A percentile compares a stretch with the other conserved stretches of the same genome.
Evolutionary conservation across 2,888 invertebrate genomes (phyloP).

Genomic region (Drosophila subquinaria): DNA sequence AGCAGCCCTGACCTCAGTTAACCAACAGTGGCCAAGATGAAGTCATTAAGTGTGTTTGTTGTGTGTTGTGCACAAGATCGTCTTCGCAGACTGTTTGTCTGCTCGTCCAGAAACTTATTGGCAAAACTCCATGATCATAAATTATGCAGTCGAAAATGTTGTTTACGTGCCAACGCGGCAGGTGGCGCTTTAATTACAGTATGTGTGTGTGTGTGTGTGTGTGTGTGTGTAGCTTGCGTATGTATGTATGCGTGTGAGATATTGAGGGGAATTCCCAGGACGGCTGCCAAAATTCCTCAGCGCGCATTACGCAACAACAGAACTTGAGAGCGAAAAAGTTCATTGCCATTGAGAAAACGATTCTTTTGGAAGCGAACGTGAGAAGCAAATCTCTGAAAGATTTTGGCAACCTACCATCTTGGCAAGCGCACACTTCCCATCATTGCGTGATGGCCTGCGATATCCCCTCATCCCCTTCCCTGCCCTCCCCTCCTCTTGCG

Average conservation of each 20-base stretch:
- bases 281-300: conserved; percentile 71
- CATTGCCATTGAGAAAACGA: conserved; percentile 69
- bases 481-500: neutral
- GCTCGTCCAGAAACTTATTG: conserved; percentile 80
- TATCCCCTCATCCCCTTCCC: neutral
- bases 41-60: conserved; percentile 53
- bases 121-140: conserved; percentile 85
- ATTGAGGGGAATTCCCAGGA: conserved; percentile 68
- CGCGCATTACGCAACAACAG: conserved; percentile 69
- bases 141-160: conserved; percentile 79
- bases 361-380: conserved; percentile 73
- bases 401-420: conserved; percentile 76
- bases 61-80: conserved; percentile 30
- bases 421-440: conserved; percentile 72
- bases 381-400: conserved; percentile 70
- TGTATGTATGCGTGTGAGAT: conserved; percentile 30
- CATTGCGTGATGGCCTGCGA: conserved; percentile 45
- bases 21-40: conserved; percentile 45
- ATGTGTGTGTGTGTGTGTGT: conserved; percentile 33
- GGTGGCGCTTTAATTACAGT: conserved; percentile 76
- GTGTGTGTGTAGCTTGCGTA: conserved; percentile 13
- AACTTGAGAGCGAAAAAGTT: conserved; percentile 66
- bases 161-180: conserved; percentile 71
- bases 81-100: conserved; percentile 69
- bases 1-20: conserved; percentile 72